Evolutionary conservation across 1,140 invertebrate species (phyloP).

Genomic region (Neuroterus valhalla): DNA sequence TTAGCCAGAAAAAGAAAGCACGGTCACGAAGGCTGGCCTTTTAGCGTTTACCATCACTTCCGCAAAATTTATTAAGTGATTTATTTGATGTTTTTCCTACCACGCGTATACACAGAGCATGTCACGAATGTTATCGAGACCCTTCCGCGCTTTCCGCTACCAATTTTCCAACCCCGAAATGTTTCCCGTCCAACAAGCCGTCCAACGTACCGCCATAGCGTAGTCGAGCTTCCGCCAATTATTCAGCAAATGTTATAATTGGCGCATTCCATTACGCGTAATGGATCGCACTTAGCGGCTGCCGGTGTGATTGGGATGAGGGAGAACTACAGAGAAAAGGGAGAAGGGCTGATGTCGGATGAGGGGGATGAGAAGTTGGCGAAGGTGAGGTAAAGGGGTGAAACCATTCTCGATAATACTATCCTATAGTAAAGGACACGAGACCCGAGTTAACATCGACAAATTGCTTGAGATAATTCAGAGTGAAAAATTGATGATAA

Average conservation of each 20-base stretch:
- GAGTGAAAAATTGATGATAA: background rate
- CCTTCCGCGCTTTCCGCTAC: constrained; percentile 27
- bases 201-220: constrained; percentile 40
- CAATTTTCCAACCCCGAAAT: constrained; percentile 39
- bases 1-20: constrained; percentile 34
- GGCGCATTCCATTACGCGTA: constrained; percentile 74
- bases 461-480: background rate
- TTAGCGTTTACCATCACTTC: constrained; percentile 58
- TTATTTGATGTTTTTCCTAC: constrained; percentile 64
- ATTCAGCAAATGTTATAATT: constrained; percentile 72
- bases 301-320: constrained; percentile 29
- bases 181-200: background rate
- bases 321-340: background rate
- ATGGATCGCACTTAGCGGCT: constrained; percentile 72
- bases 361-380: constrained; percentile 29
- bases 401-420: constrained; percentile 30
- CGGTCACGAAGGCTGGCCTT: constrained; percentile 47
- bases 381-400: constrained; percentile 27
- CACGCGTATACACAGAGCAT: constrained; percentile 34
- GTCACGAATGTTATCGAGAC: constrained; percentile 12
- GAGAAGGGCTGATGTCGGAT: constrained; percentile 25
- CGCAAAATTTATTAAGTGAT: constrained; percentile 61
- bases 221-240: constrained; percentile 61
- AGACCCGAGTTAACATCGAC: constrained; percentile 9
- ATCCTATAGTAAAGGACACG: constrained; percentile 15